Evolutionary conservation across 2,797 vertebrate species (phyloP), one percentile per base, ranked within the genome.

Genomic region (Protonibea diacanthus): DNA sequence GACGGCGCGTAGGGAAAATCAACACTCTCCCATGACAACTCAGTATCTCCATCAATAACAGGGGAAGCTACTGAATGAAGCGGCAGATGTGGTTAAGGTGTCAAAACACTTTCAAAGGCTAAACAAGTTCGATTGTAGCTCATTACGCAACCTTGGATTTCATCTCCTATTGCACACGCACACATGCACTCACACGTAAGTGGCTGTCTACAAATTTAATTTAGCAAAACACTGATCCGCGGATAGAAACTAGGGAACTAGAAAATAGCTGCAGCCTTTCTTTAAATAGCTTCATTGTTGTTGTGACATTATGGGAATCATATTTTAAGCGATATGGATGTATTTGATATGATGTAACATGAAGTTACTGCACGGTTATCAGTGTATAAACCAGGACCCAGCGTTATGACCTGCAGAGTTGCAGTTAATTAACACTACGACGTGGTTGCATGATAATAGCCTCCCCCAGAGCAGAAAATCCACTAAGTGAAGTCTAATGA

Each of bases 51-150:
- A 25, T 85, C 76, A 71, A 76, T 78, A 74, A 21, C 33, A 18
- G n/a, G 21, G 42, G 58, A 83, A 78, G 74, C 74, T 76, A 27
- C 52, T 75, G 71, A 89, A 69, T 21, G 58, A 61, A 62, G 67
- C 51, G 48, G 73, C 81, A 56, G 70, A 76, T 83, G 69, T 82
- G 83, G 70, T 87, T 83, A 75, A 80, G 78, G 82, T 84, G 83
- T 90, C 81, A 82, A 74, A 86, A 79, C 65, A 83, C 78, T 81
- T 81, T 74, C 58, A 78, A 65, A 76, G 76, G 52, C 71, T 85
- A 78, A 86, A 88, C 64, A 81, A 70, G 77, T 84, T 87, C 33
- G 63, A 84, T 87, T 78, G 78, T 62, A 66, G 75, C 62, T 77
- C 58, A 57, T 72, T 78, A 76, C 3, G 42, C 80, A 78, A 74